phyloP scores from a whole-genome alignment of 2,797 vertebrate species.

The Chaetophractus vellerosus region DNA sequence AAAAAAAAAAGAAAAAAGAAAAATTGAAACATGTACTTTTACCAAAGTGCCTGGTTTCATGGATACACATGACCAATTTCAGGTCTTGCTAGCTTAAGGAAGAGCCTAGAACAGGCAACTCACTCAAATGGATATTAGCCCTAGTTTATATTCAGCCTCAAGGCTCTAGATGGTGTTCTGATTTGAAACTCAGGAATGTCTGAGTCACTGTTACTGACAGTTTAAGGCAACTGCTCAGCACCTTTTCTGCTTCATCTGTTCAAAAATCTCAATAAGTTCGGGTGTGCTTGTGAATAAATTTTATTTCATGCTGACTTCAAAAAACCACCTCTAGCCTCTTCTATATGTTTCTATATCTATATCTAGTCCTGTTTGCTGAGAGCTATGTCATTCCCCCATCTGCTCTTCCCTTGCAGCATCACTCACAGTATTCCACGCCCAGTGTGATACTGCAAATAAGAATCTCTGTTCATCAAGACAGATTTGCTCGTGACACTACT shows the following conservation, averaged over 20 bases:
- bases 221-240: slow-evolving; percentile 76
- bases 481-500: slow-evolving; percentile 64
- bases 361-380: slow-evolving; percentile 83
- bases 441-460: slow-evolving; percentile 84
- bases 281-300: slow-evolving; percentile 72
- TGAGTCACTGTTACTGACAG: slow-evolving; percentile 79
- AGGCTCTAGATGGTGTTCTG: slow-evolving; percentile 67
- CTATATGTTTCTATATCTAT: slow-evolving; percentile 60
- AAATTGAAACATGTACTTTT: slow-evolving; percentile 19
- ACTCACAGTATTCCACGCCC: slow-evolving; percentile 75
- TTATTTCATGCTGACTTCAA: slow-evolving; percentile 71
- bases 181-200: slow-evolving; percentile 83
- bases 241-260: slow-evolving; percentile 85
- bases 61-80: slow-evolving; percentile 44
- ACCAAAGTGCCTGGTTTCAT: slow-evolving; percentile 13
- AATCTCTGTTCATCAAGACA: slow-evolving; percentile 74
- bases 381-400: slow-evolving; percentile 87
- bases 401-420: slow-evolving; percentile 85
- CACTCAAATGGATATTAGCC: slow-evolving; percentile 34
- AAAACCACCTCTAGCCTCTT: slow-evolving; percentile 67
- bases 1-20: too few relatives aligned
- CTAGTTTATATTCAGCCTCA: slow-evolving; percentile 61
- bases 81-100: slow-evolving; percentile 23
- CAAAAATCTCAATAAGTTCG: slow-evolving; percentile 69
- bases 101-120: slow-evolving; percentile 30